Evolutionary conservation across 2,797 vertebrate species (phyloP).

Genomic region (Poecilia velifera): DNA sequence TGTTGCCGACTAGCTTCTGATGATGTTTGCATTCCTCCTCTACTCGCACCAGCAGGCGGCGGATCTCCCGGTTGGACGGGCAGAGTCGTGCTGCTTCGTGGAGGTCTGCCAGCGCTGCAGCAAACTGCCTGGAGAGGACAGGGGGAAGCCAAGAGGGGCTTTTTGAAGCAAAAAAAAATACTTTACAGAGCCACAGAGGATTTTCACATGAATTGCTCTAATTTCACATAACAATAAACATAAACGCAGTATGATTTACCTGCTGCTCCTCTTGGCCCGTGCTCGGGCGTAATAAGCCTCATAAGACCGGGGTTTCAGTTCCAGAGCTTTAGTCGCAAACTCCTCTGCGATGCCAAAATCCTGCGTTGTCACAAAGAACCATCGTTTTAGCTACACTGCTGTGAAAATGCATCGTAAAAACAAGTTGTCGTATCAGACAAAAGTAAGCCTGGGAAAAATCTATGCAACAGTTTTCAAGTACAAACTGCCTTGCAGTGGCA

Average conservation of each 20-base stretch:
- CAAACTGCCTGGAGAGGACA: slow-evolving; percentile 86
- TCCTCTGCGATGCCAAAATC: slow-evolving; percentile 98
- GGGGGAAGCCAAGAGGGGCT: slow-evolving; percentile 35
- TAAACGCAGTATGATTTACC: slow-evolving; percentile 76
- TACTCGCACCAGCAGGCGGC: slow-evolving; percentile 89
- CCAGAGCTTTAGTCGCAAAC: slow-evolving; percentile 96
- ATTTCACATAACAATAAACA: slow-evolving; percentile 18
- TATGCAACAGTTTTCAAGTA: background rate
- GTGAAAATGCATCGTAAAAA: background rate
- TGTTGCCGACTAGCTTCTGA: slow-evolving; percentile 83
- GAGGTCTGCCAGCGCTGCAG: slow-evolving; percentile 91
- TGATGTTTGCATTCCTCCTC: slow-evolving; percentile 94
- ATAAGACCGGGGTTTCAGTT: slow-evolving; percentile 94
- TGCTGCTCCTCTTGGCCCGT: slow-evolving; percentile 97
- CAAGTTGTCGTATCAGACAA: background rate
- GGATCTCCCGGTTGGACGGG: slow-evolving; percentile 94
- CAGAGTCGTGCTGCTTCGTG: slow-evolving; percentile 91
- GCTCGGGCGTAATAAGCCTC: slow-evolving; percentile 97
- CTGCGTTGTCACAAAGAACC: slow-evolving; percentile 69
- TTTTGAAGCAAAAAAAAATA: slow-evolving; percentile 41
- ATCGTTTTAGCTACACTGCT: background rate
- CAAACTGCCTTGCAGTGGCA: background rate
- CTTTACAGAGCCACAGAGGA: slow-evolving; percentile 10
- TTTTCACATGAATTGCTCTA: slow-evolving; percentile 15
- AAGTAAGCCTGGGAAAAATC: background rate